Evolutionary conservation across 2,113 vertebrate species (phyloP).

Genomic region (Potamarius usumacintae): DNA sequence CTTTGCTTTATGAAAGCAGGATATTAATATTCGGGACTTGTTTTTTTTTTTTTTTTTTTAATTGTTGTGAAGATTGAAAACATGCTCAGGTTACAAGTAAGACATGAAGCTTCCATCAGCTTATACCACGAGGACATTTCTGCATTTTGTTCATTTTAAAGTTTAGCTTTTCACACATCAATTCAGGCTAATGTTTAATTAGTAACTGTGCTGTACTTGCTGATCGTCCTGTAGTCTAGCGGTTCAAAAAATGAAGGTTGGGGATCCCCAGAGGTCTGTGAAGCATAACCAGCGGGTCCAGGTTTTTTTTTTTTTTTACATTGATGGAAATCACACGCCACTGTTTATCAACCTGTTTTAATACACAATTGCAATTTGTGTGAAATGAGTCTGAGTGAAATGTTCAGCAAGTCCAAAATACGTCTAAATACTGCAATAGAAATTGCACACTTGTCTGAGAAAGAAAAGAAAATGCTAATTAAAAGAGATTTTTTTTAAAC

Average conservation of each 20-base stretch:
- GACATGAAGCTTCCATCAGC: not conserved
- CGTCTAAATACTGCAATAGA: not conserved
- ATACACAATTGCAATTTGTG: not conserved
- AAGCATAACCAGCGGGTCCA: not conserved
- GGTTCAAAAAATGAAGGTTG: not conserved
- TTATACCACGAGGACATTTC: not conserved
- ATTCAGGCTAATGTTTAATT: not conserved
- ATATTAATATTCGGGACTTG: constrained; percentile 26
- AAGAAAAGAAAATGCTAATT: not conserved
- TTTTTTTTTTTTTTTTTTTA: not conserved
- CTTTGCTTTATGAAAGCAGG: constrained; percentile 30
- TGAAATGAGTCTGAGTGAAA: not conserved
- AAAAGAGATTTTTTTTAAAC: not conserved
- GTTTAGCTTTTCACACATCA: not conserved
- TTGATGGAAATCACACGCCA: not conserved
- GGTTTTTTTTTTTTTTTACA: not conserved
- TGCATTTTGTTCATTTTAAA: constrained; percentile 16
- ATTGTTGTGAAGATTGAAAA: constrained; percentile 7
- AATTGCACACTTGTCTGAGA: not conserved
- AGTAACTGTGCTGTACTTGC: not conserved
- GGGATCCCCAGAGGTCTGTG: not conserved
- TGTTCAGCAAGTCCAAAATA: not conserved
- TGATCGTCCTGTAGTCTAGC: not conserved
- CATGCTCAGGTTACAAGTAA: constrained; percentile 22
- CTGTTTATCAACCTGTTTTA: not conserved